Evolutionary conservation across 2,888 invertebrate genomes (phyloP), one percentile per base, ranked within the genome.

Genomic region (Phorcus lineatus): DNA sequence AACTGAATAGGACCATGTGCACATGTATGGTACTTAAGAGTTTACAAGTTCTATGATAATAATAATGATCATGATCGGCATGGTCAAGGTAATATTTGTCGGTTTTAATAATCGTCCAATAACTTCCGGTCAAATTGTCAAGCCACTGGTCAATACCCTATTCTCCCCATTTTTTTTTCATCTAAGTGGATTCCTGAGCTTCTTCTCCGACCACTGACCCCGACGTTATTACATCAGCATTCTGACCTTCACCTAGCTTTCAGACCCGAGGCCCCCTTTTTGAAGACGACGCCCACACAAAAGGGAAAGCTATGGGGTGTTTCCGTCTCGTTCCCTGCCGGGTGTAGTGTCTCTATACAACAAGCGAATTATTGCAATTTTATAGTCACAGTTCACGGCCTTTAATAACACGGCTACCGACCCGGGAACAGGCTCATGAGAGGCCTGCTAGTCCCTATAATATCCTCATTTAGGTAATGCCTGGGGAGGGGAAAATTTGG

Each of bases 341-440:
- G 70, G 28, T 19, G 36, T n/a, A 36, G 70, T 28, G 36, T 36
- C 19, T 70, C 19, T 36, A 40, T 36, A 40, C 19, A 70, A 36
- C 70, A 19, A 17, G 70, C 70, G 70, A 70, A 40, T 70, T 70
- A 70, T 70, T 70, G 70, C 36, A 24, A 70, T 70, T 70, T 67
- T 70, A 70, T 70, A 19, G 31, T 70, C 36, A 36, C 70, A 31
- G 31, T 16, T 70, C 40, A 36, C 16, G 70, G 70, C 70, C 40
- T 19, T 6, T 40, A 36, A 31, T 31, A 70, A 31, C 70, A 36
- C 11, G 70, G 70, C 36, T 70, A 36, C 19, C 40, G 36, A 17
- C n/a, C 19, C 31, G 11, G 47, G 47, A n/a, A 47, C 47, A 11
- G 7, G 13, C 47, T 47, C 47, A 11, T 13, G 11, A 47, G 47